Conservation (phyloP, 2,888 invertebrate genomes). For the Polietes domitor region DNA sequence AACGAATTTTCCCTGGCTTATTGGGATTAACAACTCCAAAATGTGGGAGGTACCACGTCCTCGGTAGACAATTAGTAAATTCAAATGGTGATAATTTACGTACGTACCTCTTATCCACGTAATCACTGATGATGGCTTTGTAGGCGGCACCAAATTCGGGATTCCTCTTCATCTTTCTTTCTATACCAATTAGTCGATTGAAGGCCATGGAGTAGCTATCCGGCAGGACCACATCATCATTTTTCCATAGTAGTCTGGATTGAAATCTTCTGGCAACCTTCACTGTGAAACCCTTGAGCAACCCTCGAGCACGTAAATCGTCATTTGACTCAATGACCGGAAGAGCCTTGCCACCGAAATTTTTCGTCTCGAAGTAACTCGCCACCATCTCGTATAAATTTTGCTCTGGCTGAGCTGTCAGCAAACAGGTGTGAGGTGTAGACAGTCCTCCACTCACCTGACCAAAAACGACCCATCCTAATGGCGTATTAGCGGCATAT, state of each 20-base stretch:
- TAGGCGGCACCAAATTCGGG: too few species aligned
- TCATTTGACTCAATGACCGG: constrained; percentile 30
- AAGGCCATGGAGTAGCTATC: constrained; percentile 21
- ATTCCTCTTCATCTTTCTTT: not conserved
- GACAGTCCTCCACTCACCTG: not conserved
- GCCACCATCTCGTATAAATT: not conserved
- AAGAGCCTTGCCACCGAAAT: not conserved
- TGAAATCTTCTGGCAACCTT: constrained; percentile 23
- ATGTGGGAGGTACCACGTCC: constrained; percentile 67
- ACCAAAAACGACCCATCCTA: constrained; percentile 48
- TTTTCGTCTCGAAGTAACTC: not conserved
- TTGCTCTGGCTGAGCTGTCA: too few species aligned
- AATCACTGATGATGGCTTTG: constrained; percentile 30
- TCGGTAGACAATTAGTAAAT: not conserved
- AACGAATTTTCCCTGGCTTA: constrained; percentile 54
- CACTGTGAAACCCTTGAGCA: not conserved
- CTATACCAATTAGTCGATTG: not conserved
- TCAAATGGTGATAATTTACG: constrained; percentile 41
- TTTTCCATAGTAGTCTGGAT: constrained; percentile 17
- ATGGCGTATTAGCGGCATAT: not conserved
- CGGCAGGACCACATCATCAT: constrained; percentile 5
- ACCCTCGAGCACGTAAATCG: not conserved
- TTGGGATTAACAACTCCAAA: constrained; percentile 69
- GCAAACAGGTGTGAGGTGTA: not conserved
- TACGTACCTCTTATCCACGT: constrained; percentile 30